Conservation (phyloP, 2,113 vertebrate species). For the Bujurquina vittata region DNA sequence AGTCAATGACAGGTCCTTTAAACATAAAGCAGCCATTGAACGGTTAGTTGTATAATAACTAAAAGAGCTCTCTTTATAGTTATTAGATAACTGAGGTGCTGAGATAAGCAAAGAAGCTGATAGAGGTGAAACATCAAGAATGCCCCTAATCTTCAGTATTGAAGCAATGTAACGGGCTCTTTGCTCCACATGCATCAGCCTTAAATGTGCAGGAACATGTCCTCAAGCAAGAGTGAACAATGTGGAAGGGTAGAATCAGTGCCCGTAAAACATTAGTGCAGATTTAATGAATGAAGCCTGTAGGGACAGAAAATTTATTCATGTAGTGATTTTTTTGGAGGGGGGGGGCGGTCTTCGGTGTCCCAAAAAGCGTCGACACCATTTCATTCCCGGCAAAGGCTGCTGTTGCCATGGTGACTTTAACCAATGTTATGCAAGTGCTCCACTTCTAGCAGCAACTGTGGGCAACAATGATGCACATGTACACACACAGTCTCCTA, state of each 20-base stretch:
- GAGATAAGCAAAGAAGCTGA: not conserved
- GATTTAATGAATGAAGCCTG: conserved; percentile 26
- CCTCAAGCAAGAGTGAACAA: not conserved
- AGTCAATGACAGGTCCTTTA: conserved; percentile 4
- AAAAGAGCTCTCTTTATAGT: not conserved
- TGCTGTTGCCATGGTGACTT: conserved; percentile 73
- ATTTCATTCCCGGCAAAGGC: conserved; percentile 35
- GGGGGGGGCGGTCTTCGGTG: not conserved
- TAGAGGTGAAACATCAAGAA: not conserved
- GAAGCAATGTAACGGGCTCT: not conserved
- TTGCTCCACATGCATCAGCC: not conserved
- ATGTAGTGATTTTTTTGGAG: not conserved
- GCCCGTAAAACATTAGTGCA: not conserved
- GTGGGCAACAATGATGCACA: conserved; percentile 3
- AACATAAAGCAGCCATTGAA: not conserved
- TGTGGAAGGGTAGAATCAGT: not conserved
- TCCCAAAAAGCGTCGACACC: conserved; percentile 26
- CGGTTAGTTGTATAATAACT: not conserved
- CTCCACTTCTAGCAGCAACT: conserved; percentile 41
- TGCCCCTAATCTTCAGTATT: not conserved
- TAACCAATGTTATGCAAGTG: conserved; percentile 63
- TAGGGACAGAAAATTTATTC: not conserved
- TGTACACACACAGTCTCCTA: not conserved
- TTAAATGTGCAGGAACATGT: not conserved
- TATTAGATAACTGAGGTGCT: not conserved